Base-by-base conservation (phyloP, 2,888 invertebrate species). In the Tanytarsus gracilentus region DNA sequence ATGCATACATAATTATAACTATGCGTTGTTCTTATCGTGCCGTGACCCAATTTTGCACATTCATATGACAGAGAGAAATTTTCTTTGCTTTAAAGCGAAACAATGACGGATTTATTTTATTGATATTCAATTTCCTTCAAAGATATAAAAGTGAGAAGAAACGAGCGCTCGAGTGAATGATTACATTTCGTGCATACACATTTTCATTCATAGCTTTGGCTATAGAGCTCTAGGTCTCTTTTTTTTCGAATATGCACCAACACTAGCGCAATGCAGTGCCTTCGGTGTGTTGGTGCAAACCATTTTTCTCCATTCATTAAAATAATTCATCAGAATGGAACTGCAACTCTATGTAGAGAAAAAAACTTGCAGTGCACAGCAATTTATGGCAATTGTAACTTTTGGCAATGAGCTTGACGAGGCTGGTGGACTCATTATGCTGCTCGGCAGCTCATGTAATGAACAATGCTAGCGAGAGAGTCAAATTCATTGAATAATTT, bases 221-320 rank as follows among this genome's bases (percentile, higher is more conserved):
- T 18, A 23, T 18, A 23, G 21, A 36, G 16, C 36, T 36, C 14
- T 7, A 44, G 18, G 44, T 44, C n/a, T n/a, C n/a, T n/a, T n/a
- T n/a, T n/a, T n/a, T n/a, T n/a, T n/a, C n/a, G n/a, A n/a, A n/a
- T n/a, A n/a, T n/a, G n/a, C n/a, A n/a, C n/a, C n/a, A n/a, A n/a
- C n/a, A n/a, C n/a, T n/a, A n/a, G n/a, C n/a, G n/a, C n/a, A n/a
- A n/a, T n/a, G n/a, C n/a, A n/a, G n/a, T 36, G 36, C 4, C 36
- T 39, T 39, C 11, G 9, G 3, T 25, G 40, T 56, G 39, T 26
- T 25, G 16, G 55, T 56, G 25, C 25, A 39, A 44, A 44, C 55
- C 55, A 56, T 56, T 36, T 56, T 56, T 56, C 26, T 49, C 49
- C 58, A 58, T 58, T 58, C 58, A 58, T 58, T 58, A 58, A 58